These are phyloP conservation scores for Clinocottus analis DNA, from an alignment of 2,113 vertebrate genomes.

Conservation along the genomic window DNA sequence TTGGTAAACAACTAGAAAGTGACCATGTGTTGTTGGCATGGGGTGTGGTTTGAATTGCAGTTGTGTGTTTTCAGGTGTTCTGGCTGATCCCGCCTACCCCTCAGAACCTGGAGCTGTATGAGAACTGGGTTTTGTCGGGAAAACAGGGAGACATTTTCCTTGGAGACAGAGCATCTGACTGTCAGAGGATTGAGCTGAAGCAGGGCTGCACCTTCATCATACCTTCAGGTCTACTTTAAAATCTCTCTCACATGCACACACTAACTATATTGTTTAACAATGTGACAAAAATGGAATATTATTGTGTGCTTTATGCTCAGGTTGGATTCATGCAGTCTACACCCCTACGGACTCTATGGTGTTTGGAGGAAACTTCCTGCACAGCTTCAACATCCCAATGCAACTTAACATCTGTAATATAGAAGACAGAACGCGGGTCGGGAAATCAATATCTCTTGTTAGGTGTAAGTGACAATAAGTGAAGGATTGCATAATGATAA, in stretches of 20 bases:
- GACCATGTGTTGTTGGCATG: background rate
- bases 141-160: constrained; percentile 98
- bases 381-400: constrained; percentile 99
- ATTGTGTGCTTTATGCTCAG: constrained; percentile 29
- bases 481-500: background rate
- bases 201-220: constrained; percentile 98
- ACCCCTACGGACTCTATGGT: constrained; percentile 96
- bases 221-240: constrained; percentile 87
- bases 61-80: constrained; percentile 89
- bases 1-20: background rate
- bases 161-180: constrained; percentile 91
- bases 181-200: constrained; percentile 95
- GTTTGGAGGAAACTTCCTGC: constrained; percentile 97
- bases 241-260: background rate
- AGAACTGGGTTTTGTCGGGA: constrained; percentile 98
- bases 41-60: background rate
- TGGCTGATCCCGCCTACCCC: constrained; percentile 97
- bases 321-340: constrained; percentile 87
- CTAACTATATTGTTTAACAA: background rate
- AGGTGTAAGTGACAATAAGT: background rate
- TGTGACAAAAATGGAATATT: background rate
- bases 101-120: constrained; percentile 96
- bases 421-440: constrained; percentile 94
- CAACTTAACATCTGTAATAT: constrained; percentile 85
- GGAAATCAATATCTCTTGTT: constrained; percentile 14